A percentile compares a stretch with the other conserved stretches of the same genome.
These are phyloP conservation scores for Didymodactylos carnosus DNA, from an alignment of 2,888 invertebrate species.

Conservation along the genomic window DNA sequence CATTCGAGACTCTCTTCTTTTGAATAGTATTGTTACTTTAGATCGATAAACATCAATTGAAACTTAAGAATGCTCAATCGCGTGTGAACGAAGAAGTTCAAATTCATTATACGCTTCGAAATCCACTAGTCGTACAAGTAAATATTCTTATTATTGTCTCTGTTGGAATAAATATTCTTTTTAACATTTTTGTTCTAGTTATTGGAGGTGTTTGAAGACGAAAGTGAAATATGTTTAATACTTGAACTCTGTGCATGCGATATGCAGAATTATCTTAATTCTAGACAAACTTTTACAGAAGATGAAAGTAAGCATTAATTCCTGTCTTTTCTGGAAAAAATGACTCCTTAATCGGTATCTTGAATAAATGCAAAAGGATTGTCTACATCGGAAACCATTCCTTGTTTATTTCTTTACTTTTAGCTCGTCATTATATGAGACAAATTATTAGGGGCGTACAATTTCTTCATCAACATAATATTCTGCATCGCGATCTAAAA, in stretches of 20 bases:
- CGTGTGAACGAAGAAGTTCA: slow-evolving; percentile 74
- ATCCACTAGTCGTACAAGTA: slow-evolving; percentile 62
- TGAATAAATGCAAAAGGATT: too few species aligned
- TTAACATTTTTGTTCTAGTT: neutral
- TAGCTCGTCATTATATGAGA: slow-evolving; percentile 30
- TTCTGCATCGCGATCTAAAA: slow-evolving; percentile 77
- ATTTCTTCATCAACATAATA: slow-evolving; percentile 73
- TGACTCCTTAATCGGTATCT: too few species aligned
- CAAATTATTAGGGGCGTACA: slow-evolving; percentile 75
- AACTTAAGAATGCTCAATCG: slow-evolving; percentile 7
- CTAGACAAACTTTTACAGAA: slow-evolving; percentile 36
- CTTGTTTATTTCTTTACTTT: neutral
- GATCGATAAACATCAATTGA: neutral
- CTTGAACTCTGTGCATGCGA: slow-evolving; percentile 78
- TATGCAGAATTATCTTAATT: slow-evolving; percentile 60
- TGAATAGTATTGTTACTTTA: neutral
- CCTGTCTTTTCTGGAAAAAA: too few species aligned
- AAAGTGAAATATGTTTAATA: slow-evolving; percentile 70
- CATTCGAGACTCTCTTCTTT: neutral
- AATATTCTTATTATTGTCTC: neutral
- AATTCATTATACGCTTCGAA: slow-evolving; percentile 72
- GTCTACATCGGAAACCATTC: too few species aligned
- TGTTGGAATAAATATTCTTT: neutral
- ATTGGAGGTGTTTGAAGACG: slow-evolving; percentile 61
- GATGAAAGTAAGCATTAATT: slow-evolving; percentile 36